Percentiles rank a stretch among this genome's conserved stretches.
These are phyloP conservation scores for Serrognathus titanus DNA, from an alignment of 2,888 invertebrate genomes.

Conservation along the genomic window DNA sequence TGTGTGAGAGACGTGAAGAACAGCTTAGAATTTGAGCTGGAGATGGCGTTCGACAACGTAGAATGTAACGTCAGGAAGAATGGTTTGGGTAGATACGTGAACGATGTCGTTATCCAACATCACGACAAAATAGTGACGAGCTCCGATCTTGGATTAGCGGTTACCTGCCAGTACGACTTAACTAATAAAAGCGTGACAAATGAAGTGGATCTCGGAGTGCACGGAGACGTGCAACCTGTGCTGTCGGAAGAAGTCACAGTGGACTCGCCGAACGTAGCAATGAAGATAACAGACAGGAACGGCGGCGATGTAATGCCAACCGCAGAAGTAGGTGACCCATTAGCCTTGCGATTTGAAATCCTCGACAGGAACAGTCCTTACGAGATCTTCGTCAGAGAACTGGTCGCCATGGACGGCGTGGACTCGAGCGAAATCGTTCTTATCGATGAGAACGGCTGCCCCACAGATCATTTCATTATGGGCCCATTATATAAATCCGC, in stretches of 20 bases:
- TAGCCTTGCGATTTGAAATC: slow-evolving; percentile 88
- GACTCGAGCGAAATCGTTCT: slow-evolving; percentile 90
- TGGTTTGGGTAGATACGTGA: slow-evolving; percentile 71
- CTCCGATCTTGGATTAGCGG: slow-evolving; percentile 87
- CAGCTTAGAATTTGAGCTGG: slow-evolving; percentile 85
- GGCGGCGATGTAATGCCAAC: slow-evolving; percentile 81
- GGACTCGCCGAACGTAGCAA: slow-evolving; percentile 91
- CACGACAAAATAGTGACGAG: slow-evolving; percentile 94
- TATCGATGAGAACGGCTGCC: slow-evolving; percentile 88
- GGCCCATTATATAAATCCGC: slow-evolving; percentile 84
- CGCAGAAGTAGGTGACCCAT: slow-evolving; percentile 89
- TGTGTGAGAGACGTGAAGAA: slow-evolving; percentile 87
- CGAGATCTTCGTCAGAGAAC: slow-evolving; percentile 91
- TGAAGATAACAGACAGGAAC: slow-evolving; percentile 85
- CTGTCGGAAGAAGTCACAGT: slow-evolving; percentile 88
- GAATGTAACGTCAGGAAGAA: slow-evolving; percentile 91
- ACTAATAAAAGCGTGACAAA: slow-evolving; percentile 93
- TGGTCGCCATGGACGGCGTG: slow-evolving; percentile 92
- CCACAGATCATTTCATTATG: slow-evolving; percentile 92
- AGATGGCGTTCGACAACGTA: slow-evolving; percentile 88
- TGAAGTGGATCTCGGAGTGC: slow-evolving; percentile 85
- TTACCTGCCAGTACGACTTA: slow-evolving; percentile 91
- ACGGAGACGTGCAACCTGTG: slow-evolving; percentile 80
- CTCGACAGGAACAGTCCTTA: slow-evolving; percentile 90
- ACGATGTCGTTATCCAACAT: slow-evolving; percentile 92